A percentile compares a stretch with the other conserved stretches of the same genome.
phyloP scores from a whole-genome alignment of 64 coral and sea anemone species.

The Montipora foliosa region DNA sequence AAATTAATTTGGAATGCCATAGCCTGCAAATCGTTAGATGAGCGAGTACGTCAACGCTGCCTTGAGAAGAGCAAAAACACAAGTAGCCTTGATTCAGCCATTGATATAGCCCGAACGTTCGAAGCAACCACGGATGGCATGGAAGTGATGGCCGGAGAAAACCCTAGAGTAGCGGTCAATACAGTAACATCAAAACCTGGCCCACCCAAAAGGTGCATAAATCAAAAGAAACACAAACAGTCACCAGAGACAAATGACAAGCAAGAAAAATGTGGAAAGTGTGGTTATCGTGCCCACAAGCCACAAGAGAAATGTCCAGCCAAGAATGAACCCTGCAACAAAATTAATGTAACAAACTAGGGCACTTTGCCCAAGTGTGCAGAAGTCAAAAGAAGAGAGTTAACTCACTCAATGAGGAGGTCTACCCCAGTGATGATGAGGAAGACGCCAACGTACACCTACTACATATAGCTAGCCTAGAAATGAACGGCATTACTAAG shows the following conservation, averaged over 20 bases:
- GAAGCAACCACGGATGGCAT: not conserved
- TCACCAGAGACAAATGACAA: not conserved
- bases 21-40: not conserved
- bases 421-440: slow-evolving; percentile 14
- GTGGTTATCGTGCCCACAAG: slow-evolving; percentile 33
- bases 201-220: not conserved
- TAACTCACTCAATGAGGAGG: not conserved
- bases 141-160: not conserved
- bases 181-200: not conserved
- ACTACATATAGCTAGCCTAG: slow-evolving; percentile 27
- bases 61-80: not conserved
- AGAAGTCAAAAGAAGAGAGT: slow-evolving; percentile 28
- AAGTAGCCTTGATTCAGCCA: not conserved
- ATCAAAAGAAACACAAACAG: not conserved
- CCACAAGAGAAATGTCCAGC: slow-evolving; percentile 34
- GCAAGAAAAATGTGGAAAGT: not conserved
- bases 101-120: not conserved
- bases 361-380: slow-evolving; percentile 56
- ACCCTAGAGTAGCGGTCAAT: not conserved
- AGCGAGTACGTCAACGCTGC: not conserved
- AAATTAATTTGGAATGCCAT: not conserved
- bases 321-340: slow-evolving; percentile 38
- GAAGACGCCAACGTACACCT: slow-evolving; percentile 16
- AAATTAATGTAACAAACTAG: slow-evolving; percentile 13
- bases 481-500: not conserved